These are phyloP conservation scores for Eupithecia abbreviata DNA, from an alignment of 2,888 invertebrate species.

Conservation along the genomic window DNA sequence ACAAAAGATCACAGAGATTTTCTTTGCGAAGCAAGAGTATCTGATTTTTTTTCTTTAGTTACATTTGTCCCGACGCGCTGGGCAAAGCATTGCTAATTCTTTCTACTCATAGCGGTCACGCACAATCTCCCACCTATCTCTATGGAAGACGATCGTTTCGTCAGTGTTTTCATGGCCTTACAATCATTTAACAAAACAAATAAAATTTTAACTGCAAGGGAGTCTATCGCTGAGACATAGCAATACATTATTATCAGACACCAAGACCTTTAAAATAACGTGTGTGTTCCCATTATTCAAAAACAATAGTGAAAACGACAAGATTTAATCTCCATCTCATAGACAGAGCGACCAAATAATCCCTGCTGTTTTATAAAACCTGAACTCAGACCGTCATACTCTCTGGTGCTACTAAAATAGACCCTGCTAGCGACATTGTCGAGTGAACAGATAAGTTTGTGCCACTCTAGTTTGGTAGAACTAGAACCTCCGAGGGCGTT, in stretches of 20 bases:
- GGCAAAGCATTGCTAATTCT: too few relatives aligned
- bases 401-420: neutral
- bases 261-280: conserved; percentile 31
- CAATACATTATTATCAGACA: conserved; percentile 32
- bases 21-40: neutral
- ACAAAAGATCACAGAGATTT: neutral
- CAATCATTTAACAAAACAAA: neutral
- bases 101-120: too few relatives aligned
- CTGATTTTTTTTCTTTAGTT: too few relatives aligned
- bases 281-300: conserved; percentile 56
- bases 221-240: neutral
- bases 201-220: neutral
- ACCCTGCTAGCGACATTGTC: neutral
- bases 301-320: conserved; percentile 68
- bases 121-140: neutral
- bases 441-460: conserved; percentile 9
- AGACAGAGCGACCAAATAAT: conserved; percentile 7
- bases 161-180: neutral
- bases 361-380: neutral
- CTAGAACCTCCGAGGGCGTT: conserved; percentile 31
- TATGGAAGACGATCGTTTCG: neutral
- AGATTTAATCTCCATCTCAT: conserved; percentile 62
- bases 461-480: conserved; percentile 3
- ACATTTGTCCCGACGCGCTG: too few relatives aligned
- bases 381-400: neutral